Conservation (phyloP, 2,888 invertebrate species). For the Heliconius hortense region DNA sequence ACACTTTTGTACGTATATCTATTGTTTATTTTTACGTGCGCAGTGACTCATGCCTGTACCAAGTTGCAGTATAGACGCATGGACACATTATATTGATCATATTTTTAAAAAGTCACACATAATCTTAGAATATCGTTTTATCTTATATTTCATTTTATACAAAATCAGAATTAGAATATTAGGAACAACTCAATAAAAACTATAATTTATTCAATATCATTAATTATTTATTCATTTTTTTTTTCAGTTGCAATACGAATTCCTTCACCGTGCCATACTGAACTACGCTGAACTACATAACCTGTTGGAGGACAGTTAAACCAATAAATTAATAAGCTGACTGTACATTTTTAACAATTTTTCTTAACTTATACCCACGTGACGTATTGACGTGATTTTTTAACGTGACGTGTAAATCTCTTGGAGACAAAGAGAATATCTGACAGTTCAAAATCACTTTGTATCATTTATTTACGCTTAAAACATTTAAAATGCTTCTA, state of each 20-base stretch:
- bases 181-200: too few species aligned
- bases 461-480: slow-evolving; percentile 17
- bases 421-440: background rate
- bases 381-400: slow-evolving; percentile 2
- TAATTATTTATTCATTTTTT: slow-evolving; percentile 4
- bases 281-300: slow-evolving; percentile 94
- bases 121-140: too few species aligned
- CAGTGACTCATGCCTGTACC: too few species aligned
- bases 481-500: slow-evolving; percentile 18
- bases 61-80: too few species aligned
- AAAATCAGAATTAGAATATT: too few species aligned
- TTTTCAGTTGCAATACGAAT: slow-evolving; percentile 94
- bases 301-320: slow-evolving; percentile 84
- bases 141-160: too few species aligned
- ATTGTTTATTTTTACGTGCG: background rate
- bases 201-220: too few species aligned
- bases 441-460: slow-evolving; percentile 19
- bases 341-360: slow-evolving; percentile 21
- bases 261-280: slow-evolving; percentile 94
- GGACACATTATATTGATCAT: too few species aligned
- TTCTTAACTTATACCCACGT: slow-evolving; percentile 8
- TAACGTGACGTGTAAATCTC: background rate
- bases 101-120: too few species aligned
- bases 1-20: slow-evolving; percentile 84
- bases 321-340: slow-evolving; percentile 36